Conservation (phyloP, 2,888 invertebrate genomes). For the Electrophaes corylata region DNA sequence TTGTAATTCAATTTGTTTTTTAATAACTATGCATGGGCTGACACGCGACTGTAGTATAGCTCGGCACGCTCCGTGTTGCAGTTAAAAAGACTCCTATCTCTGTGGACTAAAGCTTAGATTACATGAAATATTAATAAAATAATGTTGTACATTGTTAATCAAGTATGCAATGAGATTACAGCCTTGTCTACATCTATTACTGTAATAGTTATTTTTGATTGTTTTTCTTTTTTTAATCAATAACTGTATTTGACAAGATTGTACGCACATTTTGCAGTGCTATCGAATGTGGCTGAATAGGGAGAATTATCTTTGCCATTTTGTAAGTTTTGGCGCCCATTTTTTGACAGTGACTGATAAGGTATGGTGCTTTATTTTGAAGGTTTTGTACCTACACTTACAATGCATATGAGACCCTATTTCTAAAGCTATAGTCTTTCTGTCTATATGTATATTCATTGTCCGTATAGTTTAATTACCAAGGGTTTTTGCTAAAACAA, state of each 20-base stretch:
- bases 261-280: constrained; percentile 6
- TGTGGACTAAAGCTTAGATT: constrained; percentile 11
- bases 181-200: constrained; percentile 33
- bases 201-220: constrained; percentile 4
- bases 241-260: constrained; percentile 17
- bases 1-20: neutral
- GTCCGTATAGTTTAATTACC: too few relatives aligned
- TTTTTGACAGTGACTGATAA: neutral
- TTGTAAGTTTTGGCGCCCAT: neutral
- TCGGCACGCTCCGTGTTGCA: neutral
- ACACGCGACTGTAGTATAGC: constrained; percentile 12
- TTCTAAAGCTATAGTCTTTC: too few relatives aligned
- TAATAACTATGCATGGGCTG: neutral
- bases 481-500: too few relatives aligned
- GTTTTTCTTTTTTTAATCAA: constrained; percentile 10
- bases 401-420: too few relatives aligned
- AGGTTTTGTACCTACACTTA: neutral
- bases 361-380: neutral
- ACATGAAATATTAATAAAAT: neutral
- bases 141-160: constrained; percentile 19
- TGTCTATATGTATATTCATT: too few relatives aligned
- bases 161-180: constrained; percentile 20
- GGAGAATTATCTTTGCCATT: neutral
- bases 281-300: neutral
- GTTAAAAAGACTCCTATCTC: constrained; percentile 11